phyloP scores from a whole-genome alignment of 2,797 vertebrate genomes.

The Chloroceryle inda region DNA sequence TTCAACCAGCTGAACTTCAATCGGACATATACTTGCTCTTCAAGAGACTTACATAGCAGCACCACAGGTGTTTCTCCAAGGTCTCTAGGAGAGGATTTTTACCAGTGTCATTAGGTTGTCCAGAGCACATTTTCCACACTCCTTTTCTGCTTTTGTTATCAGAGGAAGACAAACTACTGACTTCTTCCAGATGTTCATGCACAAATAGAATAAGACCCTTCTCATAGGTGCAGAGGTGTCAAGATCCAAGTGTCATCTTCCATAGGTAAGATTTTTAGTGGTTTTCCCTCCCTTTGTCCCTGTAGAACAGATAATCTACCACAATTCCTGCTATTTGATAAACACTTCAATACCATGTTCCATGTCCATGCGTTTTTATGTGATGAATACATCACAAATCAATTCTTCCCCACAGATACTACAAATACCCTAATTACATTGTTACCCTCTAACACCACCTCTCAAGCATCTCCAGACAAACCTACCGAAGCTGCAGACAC shows the following conservation, averaged over 20 bases:
- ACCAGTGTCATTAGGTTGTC: neutral
- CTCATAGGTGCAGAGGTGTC: neutral
- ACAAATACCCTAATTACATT: neutral
- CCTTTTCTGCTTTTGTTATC: neutral
- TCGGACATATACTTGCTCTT: neutral
- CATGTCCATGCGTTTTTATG: neutral
- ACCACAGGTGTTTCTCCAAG: neutral
- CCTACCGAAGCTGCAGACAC: neutral
- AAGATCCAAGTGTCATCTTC: neutral
- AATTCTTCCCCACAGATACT: neutral
- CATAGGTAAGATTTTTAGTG: neutral
- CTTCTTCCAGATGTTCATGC: neutral
- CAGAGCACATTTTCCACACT: neutral
- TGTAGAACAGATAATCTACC: neutral
- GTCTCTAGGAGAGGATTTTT: neutral
- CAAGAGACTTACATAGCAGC: neutral
- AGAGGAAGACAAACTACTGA: neutral
- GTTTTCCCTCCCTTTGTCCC: neutral
- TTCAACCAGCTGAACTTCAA: neutral
- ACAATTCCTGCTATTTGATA: neutral
- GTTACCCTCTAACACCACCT: neutral
- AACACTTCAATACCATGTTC: neutral
- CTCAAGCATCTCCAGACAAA: neutral
- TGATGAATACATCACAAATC: neutral
- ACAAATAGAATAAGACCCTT: neutral